These are phyloP conservation scores for Prionchulus punctatus DNA, from an alignment of 2,888 invertebrate species.

Conservation along the genomic window DNA sequence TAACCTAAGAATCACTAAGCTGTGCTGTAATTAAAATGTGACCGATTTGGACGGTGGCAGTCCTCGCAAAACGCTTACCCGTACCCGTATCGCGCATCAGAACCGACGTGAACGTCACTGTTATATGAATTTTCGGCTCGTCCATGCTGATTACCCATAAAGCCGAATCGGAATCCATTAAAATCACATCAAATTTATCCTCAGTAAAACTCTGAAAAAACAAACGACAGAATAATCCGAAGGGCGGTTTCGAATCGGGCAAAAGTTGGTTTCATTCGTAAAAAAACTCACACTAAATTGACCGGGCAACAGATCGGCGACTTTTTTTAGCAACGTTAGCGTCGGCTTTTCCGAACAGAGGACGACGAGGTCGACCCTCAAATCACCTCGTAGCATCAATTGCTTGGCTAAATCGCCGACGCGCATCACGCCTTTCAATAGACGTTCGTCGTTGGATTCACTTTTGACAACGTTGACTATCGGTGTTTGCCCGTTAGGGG, in stretches of 20 bases:
- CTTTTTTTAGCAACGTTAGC: slow-evolving; percentile 63
- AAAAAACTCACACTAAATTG: background rate
- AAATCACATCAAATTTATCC: background rate
- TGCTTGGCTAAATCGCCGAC: slow-evolving; percentile 80
- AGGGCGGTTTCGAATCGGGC: background rate
- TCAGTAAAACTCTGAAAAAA: slow-evolving; percentile 1
- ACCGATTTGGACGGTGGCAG: no score
- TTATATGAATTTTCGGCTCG: background rate
- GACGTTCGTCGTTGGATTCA: slow-evolving; percentile 45
- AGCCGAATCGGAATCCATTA: background rate
- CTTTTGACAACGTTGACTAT: background rate
- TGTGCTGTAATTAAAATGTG: no score
- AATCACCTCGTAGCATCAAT: slow-evolving; percentile 71
- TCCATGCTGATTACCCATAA: background rate
- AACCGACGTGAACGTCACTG: background rate
- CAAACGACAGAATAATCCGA: background rate
- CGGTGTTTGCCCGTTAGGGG: background rate
- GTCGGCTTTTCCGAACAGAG: slow-evolving; percentile 88
- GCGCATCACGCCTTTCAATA: slow-evolving; percentile 87
- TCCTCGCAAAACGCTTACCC: no score
- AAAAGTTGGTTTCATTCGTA: background rate
- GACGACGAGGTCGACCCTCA: slow-evolving; percentile 74
- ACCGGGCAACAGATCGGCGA: background rate
- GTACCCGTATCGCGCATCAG: background rate
- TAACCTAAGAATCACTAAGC: no score